phyloP scores from a whole-genome alignment of 2,797 vertebrate genomes.

The Cottoperca gobio region DNA sequence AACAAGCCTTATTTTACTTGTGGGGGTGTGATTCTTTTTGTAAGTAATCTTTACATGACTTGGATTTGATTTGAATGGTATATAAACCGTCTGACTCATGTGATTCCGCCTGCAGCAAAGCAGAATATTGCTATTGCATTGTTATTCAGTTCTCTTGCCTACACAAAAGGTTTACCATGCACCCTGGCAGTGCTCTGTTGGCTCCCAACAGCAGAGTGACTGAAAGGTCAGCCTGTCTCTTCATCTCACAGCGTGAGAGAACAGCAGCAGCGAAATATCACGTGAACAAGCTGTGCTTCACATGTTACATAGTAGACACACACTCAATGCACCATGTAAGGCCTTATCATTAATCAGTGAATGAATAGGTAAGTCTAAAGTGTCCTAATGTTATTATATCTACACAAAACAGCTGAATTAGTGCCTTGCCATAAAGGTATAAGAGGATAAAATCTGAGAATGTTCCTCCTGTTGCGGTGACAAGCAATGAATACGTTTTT shows the following conservation, averaged over 20 bases:
- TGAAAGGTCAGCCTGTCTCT: constrained; percentile 83
- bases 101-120: constrained; percentile 30
- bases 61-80: constrained; percentile 28
- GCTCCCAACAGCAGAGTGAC: constrained; percentile 71
- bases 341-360: constrained; percentile 51
- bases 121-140: constrained; percentile 36
- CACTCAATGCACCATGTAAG: constrained; percentile 36
- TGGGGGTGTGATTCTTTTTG: constrained; percentile 26
- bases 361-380: constrained; percentile 40
- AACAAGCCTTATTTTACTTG: constrained; percentile 19
- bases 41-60: constrained; percentile 25
- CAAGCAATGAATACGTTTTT: constrained; percentile 33
- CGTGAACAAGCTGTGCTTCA: constrained; percentile 57
- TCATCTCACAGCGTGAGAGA: constrained; percentile 73
- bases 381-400: constrained; percentile 23
- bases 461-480: constrained; percentile 22
- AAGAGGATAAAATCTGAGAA: constrained; percentile 29
- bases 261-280: constrained; percentile 62
- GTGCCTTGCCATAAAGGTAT: not conserved
- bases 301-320: constrained; percentile 39
- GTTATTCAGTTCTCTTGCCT: constrained; percentile 58
- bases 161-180: constrained; percentile 62
- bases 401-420: constrained; percentile 4
- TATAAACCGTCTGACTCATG: not conserved
- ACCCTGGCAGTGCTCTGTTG: constrained; percentile 55